These are phyloP conservation scores for Ochropleura leucogaster DNA, from an alignment of 2,888 invertebrate genomes.

Conservation along the genomic window DNA sequence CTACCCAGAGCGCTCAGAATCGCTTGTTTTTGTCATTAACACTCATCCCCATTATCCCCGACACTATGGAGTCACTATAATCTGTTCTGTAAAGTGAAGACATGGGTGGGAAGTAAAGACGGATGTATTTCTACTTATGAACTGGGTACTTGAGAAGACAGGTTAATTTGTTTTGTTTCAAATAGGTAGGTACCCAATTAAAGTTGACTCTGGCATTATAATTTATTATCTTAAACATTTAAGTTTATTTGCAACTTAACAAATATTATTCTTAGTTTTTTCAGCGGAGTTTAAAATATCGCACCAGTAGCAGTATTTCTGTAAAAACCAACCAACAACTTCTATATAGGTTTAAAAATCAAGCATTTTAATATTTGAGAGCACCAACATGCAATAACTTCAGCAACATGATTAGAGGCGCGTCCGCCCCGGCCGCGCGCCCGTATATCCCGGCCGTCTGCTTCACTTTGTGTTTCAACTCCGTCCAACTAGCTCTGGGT, in stretches of 20 bases:
- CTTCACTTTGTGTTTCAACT: constrained; percentile 62
- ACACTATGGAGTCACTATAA: background rate
- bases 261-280: background rate
- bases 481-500: constrained; percentile 53
- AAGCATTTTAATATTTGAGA: background rate
- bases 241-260: background rate
- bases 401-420: constrained; percentile 15
- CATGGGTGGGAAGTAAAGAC: constrained; percentile 5
- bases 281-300: background rate
- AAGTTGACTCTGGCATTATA: background rate
- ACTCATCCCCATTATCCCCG: constrained; percentile 12
- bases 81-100: constrained; percentile 21
- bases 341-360: constrained; percentile 1
- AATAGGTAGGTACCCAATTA: background rate
- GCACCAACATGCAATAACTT: constrained; percentile 12
- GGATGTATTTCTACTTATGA: background rate
- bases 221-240: background rate
- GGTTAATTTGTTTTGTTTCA: background rate
- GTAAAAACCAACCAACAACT: background rate
- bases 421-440: constrained; percentile 24
- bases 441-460: constrained; percentile 41
- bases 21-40: constrained; percentile 45
- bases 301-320: background rate
- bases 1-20: background rate
- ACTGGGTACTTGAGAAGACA: background rate